phyloP scores from a whole-genome alignment of 2,888 invertebrate genomes.

The Asteroscopus sphinx region DNA sequence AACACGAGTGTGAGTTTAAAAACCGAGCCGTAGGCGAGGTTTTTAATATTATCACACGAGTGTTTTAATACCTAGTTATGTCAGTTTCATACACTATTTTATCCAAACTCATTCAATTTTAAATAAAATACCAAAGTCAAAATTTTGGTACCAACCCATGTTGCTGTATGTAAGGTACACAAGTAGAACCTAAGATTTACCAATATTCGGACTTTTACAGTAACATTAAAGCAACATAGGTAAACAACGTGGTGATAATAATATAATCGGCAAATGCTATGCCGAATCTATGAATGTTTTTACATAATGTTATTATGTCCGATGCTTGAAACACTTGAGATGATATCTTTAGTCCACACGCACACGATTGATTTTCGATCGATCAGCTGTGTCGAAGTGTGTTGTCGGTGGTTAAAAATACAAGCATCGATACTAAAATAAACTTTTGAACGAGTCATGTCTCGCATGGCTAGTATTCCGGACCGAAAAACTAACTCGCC shows the following conservation, averaged over 20 bases:
- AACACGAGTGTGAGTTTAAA: no score
- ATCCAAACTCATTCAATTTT: no score
- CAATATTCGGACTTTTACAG: no score
- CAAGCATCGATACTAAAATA: constrained; percentile 37
- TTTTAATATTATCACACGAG: no score
- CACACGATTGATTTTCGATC: constrained; percentile 36
- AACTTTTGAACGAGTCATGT: constrained; percentile 12
- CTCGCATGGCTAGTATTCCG: constrained; percentile 23
- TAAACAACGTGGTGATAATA: constrained; percentile 4
- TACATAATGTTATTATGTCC: constrained; percentile 27
- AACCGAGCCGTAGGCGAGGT: no score
- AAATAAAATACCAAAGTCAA: no score
- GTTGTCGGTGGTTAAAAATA: constrained; percentile 38
- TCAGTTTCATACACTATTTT: no score
- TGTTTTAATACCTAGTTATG: no score
- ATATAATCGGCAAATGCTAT: constrained; percentile 9
- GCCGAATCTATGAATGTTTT: constrained; percentile 17
- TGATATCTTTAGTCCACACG: constrained; percentile 7
- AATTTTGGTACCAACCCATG: no score
- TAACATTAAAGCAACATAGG: constrained; percentile 3
- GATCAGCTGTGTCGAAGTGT: background rate
- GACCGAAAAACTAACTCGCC: constrained; percentile 8
- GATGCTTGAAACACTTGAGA: background rate
- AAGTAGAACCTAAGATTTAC: no score
- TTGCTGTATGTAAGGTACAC: no score